Base-by-base conservation (phyloP, 2,113 vertebrate species). In the Mormyrus lacerda region DNA sequence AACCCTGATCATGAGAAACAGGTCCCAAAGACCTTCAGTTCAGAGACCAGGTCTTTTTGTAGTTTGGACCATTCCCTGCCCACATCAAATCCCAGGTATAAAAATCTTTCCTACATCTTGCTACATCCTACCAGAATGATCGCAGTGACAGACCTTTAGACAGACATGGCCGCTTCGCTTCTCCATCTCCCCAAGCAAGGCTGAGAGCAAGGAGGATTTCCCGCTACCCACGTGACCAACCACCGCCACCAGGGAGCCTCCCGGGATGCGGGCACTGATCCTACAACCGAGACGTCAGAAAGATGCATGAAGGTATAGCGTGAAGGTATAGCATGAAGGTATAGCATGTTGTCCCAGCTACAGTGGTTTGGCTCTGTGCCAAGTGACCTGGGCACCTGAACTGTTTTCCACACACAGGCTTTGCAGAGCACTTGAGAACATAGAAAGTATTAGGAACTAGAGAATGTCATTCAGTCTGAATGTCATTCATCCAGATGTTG, bases 201-300 rank as follows among this genome's bases (percentile, higher is more conserved):
- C 95, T 35, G 96, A 96, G 51, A 97, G 92, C n/a, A 96, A 90
- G 45, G 95, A 96, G 21, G 95, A 96, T 73, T 97, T 97, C 91
- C 95, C 95, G 82, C 94, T 95, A 1, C 95, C 95, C 42, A 95
- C 93, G 6, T 95, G 94, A 7, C 95, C 95, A 15, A 96, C 93
- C 87, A 96, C 89, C 31, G 95, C 95, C 83, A 96, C 93, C 89
- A 96, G 93, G 1, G 92, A 90, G 19, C 94, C 92, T 31, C 93
- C 93, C 35, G 93, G 93, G 90, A 96, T 94, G 65, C 91, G 93
- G 61, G 95, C 58, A 19, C 87, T 95, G 89, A 97, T 90, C 90
- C 94, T 96, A 87, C 3, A 91, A 91, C 21, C 85, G 53, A 55
- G 69, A 50, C 31, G 7, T 6, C 27, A 24, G 73, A n/a, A 65